Percentiles rank a stretch among this genome's conserved stretches.
phyloP scores from a whole-genome alignment of 2,888 invertebrate genomes.

The Apocheima hispidaria region DNA sequence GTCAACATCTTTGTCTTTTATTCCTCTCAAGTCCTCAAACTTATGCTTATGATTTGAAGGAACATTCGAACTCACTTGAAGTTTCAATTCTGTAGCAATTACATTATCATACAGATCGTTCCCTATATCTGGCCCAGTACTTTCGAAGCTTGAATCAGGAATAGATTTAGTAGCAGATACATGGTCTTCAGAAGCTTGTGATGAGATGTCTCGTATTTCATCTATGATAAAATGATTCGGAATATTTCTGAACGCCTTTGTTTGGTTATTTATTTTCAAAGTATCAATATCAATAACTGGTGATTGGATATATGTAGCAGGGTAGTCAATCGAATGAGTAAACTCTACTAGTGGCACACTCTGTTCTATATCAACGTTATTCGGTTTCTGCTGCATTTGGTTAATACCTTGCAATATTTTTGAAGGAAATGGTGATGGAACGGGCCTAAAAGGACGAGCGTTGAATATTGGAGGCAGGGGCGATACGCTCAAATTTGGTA shows the following conservation, averaged over 20 bases:
- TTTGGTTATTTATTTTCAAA: slow-evolving; percentile 63
- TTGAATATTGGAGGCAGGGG: slow-evolving; percentile 88
- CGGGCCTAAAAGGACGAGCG: slow-evolving; percentile 84
- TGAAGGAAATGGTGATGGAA: slow-evolving; percentile 57
- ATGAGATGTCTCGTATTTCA: slow-evolving; percentile 81
- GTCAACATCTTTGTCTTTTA: slow-evolving; percentile 76
- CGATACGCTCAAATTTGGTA: slow-evolving; percentile 88
- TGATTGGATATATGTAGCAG: slow-evolving; percentile 89
- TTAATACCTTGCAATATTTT: slow-evolving; percentile 67
- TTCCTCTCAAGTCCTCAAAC: slow-evolving; percentile 77
- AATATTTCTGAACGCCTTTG: slow-evolving; percentile 75
- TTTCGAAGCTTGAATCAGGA: slow-evolving; percentile 77
- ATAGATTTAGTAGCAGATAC: slow-evolving; percentile 74
- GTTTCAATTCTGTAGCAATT: slow-evolving; percentile 63
- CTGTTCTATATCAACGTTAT: slow-evolving; percentile 85
- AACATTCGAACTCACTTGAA: slow-evolving; percentile 51
- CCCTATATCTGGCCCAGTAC: slow-evolving; percentile 69
- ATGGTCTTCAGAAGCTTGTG: slow-evolving; percentile 82
- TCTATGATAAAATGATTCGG: slow-evolving; percentile 71
- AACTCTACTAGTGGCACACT: slow-evolving; percentile 90
- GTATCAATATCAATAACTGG: slow-evolving; percentile 88
- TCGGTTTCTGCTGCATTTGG: slow-evolving; percentile 61
- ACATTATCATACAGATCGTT: slow-evolving; percentile 71
- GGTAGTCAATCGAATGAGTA: slow-evolving; percentile 90
- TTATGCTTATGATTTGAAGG: slow-evolving; percentile 66